Evolutionary conservation across 2,888 invertebrate species (phyloP).

Genomic region (Acheta domesticus): DNA sequence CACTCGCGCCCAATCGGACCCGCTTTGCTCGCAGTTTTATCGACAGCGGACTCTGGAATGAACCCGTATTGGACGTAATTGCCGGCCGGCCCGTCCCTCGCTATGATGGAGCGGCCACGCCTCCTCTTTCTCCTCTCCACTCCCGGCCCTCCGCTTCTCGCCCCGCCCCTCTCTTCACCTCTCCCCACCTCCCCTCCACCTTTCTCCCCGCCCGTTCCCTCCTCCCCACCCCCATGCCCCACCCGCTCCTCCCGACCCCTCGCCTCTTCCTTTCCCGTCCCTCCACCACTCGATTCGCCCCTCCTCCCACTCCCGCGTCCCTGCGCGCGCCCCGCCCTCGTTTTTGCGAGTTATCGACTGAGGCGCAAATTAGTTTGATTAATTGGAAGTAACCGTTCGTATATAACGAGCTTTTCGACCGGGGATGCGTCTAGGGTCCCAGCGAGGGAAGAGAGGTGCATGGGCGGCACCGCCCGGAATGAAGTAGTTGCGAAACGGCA

Average conservation of each 20-base stretch:
- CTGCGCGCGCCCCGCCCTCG: neutral
- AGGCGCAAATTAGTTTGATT: neutral
- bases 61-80: neutral
- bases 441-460: too few species aligned
- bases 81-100: neutral
- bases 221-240: neutral
- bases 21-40: neutral
- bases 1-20: neutral
- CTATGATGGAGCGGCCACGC: too few species aligned
- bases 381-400: slow-evolving; percentile 7
- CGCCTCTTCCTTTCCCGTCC: neutral
- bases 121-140: too few species aligned
- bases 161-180: too few species aligned
- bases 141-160: too few species aligned
- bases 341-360: neutral
- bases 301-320: neutral
- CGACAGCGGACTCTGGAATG: neutral
- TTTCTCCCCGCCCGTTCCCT: too few species aligned
- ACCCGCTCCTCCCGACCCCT: neutral
- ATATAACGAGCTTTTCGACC: neutral
- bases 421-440: neutral
- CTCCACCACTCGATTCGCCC: neutral
- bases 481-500: too few species aligned
- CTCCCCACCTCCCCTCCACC: too few species aligned
- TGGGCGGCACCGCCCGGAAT: too few species aligned